phyloP scores from a whole-genome alignment of 2,888 invertebrate species.

The Drosophila histrio region DNA sequence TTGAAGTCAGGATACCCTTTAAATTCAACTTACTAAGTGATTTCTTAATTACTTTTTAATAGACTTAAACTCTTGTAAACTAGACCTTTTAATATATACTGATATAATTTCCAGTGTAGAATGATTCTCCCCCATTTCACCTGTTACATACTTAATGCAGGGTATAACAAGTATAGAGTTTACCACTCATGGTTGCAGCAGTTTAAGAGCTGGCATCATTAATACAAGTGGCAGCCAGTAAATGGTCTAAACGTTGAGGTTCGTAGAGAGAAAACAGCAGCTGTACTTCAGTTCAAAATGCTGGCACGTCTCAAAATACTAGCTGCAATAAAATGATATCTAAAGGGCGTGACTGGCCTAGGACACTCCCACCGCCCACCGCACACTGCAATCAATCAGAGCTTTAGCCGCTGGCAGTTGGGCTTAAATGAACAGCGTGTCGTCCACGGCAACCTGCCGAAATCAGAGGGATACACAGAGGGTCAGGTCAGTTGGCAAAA shows the following conservation, averaged over 20 bases:
- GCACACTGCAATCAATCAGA: slow-evolving; percentile 52
- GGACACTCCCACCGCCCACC: slow-evolving; percentile 17
- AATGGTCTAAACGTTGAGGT: slow-evolving; percentile 6
- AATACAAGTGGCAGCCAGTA: slow-evolving; percentile 35
- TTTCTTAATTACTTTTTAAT: not conserved
- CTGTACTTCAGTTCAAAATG: slow-evolving; percentile 21
- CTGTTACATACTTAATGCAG: not conserved
- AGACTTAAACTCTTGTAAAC: not conserved
- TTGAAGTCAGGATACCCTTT: no score
- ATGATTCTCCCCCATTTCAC: no score
- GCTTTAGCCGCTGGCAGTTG: slow-evolving; percentile 30
- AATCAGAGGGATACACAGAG: slow-evolving; percentile 23
- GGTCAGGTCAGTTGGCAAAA: slow-evolving; percentile 27
- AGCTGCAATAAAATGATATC: slow-evolving; percentile 40
- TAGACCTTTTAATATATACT: not conserved
- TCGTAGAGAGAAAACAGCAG: slow-evolving; percentile 4
- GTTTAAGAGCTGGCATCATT: slow-evolving; percentile 35
- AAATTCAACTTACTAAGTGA: no score
- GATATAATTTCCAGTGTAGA: not conserved
- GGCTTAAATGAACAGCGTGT: slow-evolving; percentile 52
- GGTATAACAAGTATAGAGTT: not conserved
- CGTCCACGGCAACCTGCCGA: slow-evolving; percentile 43
- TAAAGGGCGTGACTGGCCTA: slow-evolving; percentile 25
- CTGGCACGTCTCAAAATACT: slow-evolving; percentile 14
- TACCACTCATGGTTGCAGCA: slow-evolving; percentile 2